Percentiles rank a stretch among this genome's conserved stretches.
phyloP scores from a whole-genome alignment of 30 jellyfish, hydroid and myxozoan species.

The Cassiopea xamachana region DNA sequence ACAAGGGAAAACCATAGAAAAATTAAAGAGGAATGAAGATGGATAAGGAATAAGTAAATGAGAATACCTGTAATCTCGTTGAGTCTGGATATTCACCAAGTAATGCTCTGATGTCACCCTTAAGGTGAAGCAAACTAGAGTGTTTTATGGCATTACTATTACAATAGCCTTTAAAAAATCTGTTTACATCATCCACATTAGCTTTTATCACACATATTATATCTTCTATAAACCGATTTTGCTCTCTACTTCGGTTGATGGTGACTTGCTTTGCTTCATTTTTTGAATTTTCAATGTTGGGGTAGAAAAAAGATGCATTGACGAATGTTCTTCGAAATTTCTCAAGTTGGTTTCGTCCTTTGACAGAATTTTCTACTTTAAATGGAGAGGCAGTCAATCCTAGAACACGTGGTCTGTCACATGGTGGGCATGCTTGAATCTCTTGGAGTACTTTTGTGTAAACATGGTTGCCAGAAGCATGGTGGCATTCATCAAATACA shows the following conservation, averaged over 20 bases:
- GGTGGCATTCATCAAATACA: slow-evolving; percentile 90
- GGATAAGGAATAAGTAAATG: neutral
- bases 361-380: slow-evolving; percentile 43
- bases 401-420: slow-evolving; percentile 73
- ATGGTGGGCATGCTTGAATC: slow-evolving; percentile 11
- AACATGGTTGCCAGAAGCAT: slow-evolving; percentile 76
- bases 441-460: slow-evolving; percentile 60
- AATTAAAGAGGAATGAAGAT: neutral
- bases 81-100: slow-evolving; percentile 46
- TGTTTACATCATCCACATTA: neutral
- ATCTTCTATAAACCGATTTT: slow-evolving; percentile 18
- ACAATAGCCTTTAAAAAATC: slow-evolving; percentile 11
- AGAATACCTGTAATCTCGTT: neutral
- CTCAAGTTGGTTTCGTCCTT: slow-evolving; percentile 61
- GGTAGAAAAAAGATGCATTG: slow-evolving; percentile 54
- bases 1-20: neutral
- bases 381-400: slow-evolving; percentile 90
- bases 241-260: neutral
- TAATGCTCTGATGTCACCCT: slow-evolving; percentile 73
- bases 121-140: slow-evolving; percentile 40
- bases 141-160: neutral
- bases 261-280: slow-evolving; percentile 26
- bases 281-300: slow-evolving; percentile 1
- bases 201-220: slow-evolving; percentile 6
- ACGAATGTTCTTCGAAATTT: slow-evolving; percentile 56